phyloP scores from a whole-genome alignment of 2,797 vertebrate genomes.

The Philypnodon macrostomus region DNA sequence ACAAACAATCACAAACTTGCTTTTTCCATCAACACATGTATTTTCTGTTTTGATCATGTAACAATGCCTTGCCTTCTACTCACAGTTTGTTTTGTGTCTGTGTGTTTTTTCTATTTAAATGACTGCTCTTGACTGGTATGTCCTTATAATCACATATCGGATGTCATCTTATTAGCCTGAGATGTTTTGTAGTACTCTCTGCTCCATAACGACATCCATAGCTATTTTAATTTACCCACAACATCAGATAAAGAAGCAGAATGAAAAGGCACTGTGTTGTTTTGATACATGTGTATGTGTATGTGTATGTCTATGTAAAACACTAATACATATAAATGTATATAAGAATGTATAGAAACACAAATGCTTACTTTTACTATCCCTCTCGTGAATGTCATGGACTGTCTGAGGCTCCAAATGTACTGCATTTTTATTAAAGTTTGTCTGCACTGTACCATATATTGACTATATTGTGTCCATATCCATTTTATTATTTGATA shows the following conservation, averaged over 20 bases:
- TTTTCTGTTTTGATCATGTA: conserved; percentile 56
- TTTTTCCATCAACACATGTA: conserved; percentile 48
- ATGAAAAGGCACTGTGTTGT: conserved; percentile 25
- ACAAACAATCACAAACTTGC: conserved; percentile 67
- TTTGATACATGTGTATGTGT: conserved; percentile 22
- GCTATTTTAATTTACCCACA: conserved; percentile 45
- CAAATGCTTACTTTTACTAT: conserved; percentile 42
- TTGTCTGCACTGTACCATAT: no score
- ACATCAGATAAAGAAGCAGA: conserved; percentile 26
- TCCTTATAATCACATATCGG: conserved; percentile 57
- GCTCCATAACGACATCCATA: conserved; percentile 43
- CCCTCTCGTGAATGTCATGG: conserved; percentile 38
- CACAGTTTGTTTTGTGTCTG: conserved; percentile 46
- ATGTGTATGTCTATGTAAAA: conserved; percentile 32
- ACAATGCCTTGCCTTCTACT: conserved; percentile 52
- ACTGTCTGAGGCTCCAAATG: conserved; percentile 62
- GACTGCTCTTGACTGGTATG: conserved; percentile 45
- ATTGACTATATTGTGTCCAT: not conserved
- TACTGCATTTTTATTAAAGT: conserved; percentile 35
- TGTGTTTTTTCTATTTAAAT: conserved; percentile 14
- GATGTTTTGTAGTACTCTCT: conserved; percentile 47
- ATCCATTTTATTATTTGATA: no score
- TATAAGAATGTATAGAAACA: conserved; percentile 69
- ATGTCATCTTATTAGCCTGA: conserved; percentile 55
- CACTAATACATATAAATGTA: conserved; percentile 58